These are phyloP conservation scores for Tricholaema leucomelas DNA, from an alignment of 2,113 vertebrate species.

Conservation along the genomic window DNA sequence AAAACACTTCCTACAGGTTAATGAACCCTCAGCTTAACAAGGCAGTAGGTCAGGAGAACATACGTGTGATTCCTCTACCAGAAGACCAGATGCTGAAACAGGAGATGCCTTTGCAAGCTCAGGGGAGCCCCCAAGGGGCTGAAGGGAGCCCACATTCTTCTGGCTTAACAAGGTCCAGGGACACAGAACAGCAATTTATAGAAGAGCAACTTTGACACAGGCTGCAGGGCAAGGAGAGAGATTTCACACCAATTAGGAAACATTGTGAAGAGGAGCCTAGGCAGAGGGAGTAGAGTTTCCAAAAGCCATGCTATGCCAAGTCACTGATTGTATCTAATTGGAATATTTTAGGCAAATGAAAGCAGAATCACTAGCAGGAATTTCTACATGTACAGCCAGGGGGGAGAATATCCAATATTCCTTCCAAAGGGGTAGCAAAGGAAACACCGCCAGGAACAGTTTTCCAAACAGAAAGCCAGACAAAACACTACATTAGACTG, in stretches of 20 bases:
- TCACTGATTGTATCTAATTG: neutral
- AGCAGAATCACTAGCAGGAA: neutral
- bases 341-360: constrained; percentile 37
- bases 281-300: neutral
- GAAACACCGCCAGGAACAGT: constrained; percentile 1
- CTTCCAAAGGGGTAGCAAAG: neutral
- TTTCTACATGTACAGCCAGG: neutral
- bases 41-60: constrained; percentile 1
- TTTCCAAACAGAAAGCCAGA: constrained; percentile 6
- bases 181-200: neutral
- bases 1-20: neutral
- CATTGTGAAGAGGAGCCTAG: neutral
- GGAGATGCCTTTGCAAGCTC: neutral
- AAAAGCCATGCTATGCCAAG: neutral
- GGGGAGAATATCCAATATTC: neutral
- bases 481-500: neutral
- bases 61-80: neutral
- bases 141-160: neutral
- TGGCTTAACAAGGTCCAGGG: neutral
- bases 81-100: constrained; percentile 7
- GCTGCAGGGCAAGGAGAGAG: neutral
- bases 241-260: constrained; percentile 10
- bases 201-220: neutral
- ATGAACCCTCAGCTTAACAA: neutral
- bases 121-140: neutral